phyloP scores from a whole-genome alignment of 2,113 vertebrate genomes.

The Hydrolagus affinis region DNA sequence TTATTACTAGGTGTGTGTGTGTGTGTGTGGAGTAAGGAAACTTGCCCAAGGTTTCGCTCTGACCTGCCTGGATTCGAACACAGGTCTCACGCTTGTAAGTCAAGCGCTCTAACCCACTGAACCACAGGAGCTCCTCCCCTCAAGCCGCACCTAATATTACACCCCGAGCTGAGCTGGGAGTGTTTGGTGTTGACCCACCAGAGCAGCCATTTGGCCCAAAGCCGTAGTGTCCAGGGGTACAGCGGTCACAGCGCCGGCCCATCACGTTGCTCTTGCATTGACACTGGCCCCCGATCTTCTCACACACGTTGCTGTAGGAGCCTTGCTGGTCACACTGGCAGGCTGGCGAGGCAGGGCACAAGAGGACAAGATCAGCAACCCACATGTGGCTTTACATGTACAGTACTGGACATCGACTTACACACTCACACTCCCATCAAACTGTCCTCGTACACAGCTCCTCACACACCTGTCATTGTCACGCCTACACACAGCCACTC shows the following conservation, averaged over 20 bases:
- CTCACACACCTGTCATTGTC: too few relatives aligned
- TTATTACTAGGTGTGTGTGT: too few relatives aligned
- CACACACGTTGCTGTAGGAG: conserved; percentile 66
- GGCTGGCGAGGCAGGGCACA: conserved; percentile 45
- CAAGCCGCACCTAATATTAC: too few relatives aligned
- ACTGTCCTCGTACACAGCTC: not conserved
- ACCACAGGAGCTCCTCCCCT: too few relatives aligned
- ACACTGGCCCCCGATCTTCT: conserved; percentile 69
- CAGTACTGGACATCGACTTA: too few relatives aligned
- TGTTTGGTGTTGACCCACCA: conserved; percentile 51
- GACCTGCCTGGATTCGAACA: too few relatives aligned
- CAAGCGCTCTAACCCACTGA: too few relatives aligned
- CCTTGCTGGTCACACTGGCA: conserved; percentile 74
- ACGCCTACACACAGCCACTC: not conserved
- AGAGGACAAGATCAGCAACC: not conserved
- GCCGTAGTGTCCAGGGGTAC: conserved; percentile 62
- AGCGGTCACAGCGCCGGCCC: conserved; percentile 63
- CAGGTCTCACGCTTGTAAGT: too few relatives aligned
- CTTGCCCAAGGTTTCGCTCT: too few relatives aligned
- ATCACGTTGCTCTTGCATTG: conserved; percentile 65
- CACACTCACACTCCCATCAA: not conserved
- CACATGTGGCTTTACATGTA: too few relatives aligned
- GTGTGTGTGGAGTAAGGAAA: too few relatives aligned
- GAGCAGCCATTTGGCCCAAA: conserved; percentile 68
- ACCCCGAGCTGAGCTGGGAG: too few relatives aligned